Base-by-base conservation (phyloP, 2,888 invertebrate genomes). In the Drosophila suboccidentalis region DNA sequence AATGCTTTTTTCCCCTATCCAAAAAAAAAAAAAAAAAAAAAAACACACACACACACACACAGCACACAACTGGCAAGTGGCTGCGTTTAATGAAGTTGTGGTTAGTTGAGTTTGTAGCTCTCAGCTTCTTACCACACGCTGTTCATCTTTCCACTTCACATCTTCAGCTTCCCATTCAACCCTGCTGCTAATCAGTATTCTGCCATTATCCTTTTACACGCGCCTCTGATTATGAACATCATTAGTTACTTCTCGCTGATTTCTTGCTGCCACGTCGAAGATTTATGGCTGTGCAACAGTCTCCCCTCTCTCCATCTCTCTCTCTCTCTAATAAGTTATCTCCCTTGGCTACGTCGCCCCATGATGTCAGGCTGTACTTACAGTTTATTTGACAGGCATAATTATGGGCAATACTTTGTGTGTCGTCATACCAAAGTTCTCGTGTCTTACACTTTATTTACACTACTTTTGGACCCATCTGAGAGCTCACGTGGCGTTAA, bases 381-480 rank as follows among this genome's bases (percentile, higher is more conserved):
- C 80, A 86, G 63, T 83, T 86, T 82, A 88, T 86, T 86, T 82
- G 87, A 83, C 87, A 86, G 77, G 83, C 88, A 86, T 83, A 83
- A 88, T 83, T 77, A 80, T 80, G 71, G 67, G 63, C 64, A 64
- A 50, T 55, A 38, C 61, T 59, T 34, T 55, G 34, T 22, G 22
- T 39, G 61, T 62, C 17, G 61, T 65, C 47, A 38, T 49, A 44
- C n/a, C 1, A 17, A 34, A 36, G 13, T 32, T 43, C 47, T 41
- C 46, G 64, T 55, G n/a, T 19, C 34, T 36, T 17, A 11, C 9
- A 49, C 53, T 29, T 50, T 55, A 55, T 49, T 54, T 60, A 50
- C 46, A 32, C 32, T 19, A 54, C 39, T n/a, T 26, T 36, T n/a
- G 4, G 22, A 8, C 44, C 32, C 32, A 36, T 13, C 22, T 8